Evolutionary conservation across 2,888 invertebrate species (phyloP).

Genomic region (Ophioninae sp.): DNA sequence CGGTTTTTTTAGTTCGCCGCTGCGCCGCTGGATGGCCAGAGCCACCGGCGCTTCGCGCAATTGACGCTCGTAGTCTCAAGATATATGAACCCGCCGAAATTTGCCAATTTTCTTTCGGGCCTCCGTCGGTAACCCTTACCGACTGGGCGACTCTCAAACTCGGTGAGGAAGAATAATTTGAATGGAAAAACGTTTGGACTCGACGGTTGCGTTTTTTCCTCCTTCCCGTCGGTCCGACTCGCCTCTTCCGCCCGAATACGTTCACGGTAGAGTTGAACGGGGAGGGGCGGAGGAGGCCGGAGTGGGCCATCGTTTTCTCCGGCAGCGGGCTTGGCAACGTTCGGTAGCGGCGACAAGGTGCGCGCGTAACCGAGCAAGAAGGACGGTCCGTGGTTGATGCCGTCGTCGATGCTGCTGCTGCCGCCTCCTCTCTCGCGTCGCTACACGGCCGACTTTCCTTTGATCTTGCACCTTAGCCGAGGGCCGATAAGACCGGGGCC

Average conservation of each 20-base stretch:
- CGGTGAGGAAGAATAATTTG: neutral
- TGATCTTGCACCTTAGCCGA: conserved; percentile 63
- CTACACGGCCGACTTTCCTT: conserved; percentile 62
- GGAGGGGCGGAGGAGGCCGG: no score
- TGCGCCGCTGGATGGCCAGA: neutral
- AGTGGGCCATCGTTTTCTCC: neutral
- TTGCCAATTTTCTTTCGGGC: neutral
- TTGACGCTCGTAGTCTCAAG: neutral
- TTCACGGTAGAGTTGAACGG: neutral
- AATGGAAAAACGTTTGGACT: neutral
- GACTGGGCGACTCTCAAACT: neutral
- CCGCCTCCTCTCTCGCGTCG: conserved; percentile 23
- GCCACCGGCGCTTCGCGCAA: neutral
- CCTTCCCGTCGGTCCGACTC: neutral
- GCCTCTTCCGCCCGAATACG: neutral
- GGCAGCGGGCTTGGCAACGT: conserved; percentile 17
- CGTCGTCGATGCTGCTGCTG: conserved; percentile 40
- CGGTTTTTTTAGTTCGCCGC: neutral
- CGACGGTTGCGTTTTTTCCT: neutral
- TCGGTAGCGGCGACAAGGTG: conserved; percentile 45
- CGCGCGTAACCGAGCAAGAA: conserved; percentile 41
- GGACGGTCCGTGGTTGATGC: conserved; percentile 38
- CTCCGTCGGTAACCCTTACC: neutral
- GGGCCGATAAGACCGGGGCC: conserved; percentile 62
- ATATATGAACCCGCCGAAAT: neutral